phyloP scores from a whole-genome alignment of 2,113 vertebrate genomes.

The Ariopsis seemanni region DNA sequence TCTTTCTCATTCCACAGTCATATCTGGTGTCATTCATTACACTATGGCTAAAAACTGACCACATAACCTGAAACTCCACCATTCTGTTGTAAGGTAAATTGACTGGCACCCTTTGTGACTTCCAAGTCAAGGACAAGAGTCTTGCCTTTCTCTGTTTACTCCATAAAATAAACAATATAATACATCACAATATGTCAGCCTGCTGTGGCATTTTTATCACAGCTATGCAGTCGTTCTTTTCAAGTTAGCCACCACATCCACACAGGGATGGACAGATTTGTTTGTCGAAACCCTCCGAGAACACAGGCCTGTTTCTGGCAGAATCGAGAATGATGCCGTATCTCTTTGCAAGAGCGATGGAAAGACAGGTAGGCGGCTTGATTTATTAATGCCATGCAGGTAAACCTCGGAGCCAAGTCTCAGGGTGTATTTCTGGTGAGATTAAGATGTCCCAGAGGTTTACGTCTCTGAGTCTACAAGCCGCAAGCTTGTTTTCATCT shows the following conservation, averaged over 20 bases:
- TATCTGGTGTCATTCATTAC: conserved; percentile 5
- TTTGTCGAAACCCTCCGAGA: conserved; percentile 16
- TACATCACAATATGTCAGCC: conserved; percentile 26
- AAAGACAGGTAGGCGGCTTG: conserved; percentile 27
- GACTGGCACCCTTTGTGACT: conserved; percentile 9
- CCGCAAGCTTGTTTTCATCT: conserved; percentile 5
- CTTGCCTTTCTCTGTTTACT: conserved; percentile 25
- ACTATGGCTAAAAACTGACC: neutral
- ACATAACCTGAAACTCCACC: conserved; percentile 11
- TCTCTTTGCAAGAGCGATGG: neutral
- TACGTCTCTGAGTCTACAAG: conserved; percentile 39
- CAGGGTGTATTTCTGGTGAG: conserved; percentile 62
- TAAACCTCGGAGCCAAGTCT: conserved; percentile 37
- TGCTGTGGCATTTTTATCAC: conserved; percentile 39
- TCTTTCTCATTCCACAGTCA: conserved; percentile 17
- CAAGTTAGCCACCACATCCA: conserved; percentile 16
- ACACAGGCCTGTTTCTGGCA: conserved; percentile 22
- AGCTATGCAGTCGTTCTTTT: conserved; percentile 21
- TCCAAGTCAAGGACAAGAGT: conserved; percentile 24
- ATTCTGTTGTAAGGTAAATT: neutral
- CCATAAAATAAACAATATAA: conserved; percentile 39
- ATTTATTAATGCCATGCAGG: conserved; percentile 50
- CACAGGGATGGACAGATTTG: conserved; percentile 1
- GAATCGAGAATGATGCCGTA: neutral
- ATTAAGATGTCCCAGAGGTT: conserved; percentile 64